Evolutionary conservation across 1,140 invertebrate species (phyloP), one percentile per base, ranked within the genome.

Genomic region (Ctenoplectra terminalis): DNA sequence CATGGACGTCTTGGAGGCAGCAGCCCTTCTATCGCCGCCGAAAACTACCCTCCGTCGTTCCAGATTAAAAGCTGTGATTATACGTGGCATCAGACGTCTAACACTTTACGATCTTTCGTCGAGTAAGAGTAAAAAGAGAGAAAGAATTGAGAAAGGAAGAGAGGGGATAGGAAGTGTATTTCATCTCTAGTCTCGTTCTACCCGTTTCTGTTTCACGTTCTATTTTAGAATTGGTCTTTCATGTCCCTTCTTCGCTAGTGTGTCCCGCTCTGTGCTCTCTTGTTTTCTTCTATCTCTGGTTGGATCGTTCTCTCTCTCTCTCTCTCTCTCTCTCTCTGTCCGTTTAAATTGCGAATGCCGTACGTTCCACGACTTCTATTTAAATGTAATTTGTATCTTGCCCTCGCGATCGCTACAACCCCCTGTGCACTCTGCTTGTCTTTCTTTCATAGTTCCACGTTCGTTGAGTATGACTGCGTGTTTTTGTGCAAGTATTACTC

Each of bases 361-460:
- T 34, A 87, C 91, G 88, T 92, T 90, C 91, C 90, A 84, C 79
- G 87, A 75, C 83, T 91, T 91, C 91, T 91, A 91, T 91, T 92
- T 92, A 91, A 91, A 92, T 91, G 89, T 91, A 91, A 92, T 92
- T 92, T 92, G 91, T 92, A 90, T 90, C 85, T 86, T 86, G 71
- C 81, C 50, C 26, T 73, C 61, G 58, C 81, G 37, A 75, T 66
- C 81, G 46, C 67, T 80, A 26, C 54, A 56, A 13, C 37, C 60
- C 37, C 15, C 40, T 37, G 13, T 15, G 29, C 11, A 26, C 5
- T 20, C 29, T 13, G 26, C 46, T 9, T 26, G 20, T 50, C 48
- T 82, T 77, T 87, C 86, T 79, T 73, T 85, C 81, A 40, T 54
- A 17, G 50, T 29, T 52, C n/a, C 60, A 20, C 17, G 17, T 29